Conservation (phyloP, 2,888 invertebrate genomes). For the Esperia sulphurella region DNA sequence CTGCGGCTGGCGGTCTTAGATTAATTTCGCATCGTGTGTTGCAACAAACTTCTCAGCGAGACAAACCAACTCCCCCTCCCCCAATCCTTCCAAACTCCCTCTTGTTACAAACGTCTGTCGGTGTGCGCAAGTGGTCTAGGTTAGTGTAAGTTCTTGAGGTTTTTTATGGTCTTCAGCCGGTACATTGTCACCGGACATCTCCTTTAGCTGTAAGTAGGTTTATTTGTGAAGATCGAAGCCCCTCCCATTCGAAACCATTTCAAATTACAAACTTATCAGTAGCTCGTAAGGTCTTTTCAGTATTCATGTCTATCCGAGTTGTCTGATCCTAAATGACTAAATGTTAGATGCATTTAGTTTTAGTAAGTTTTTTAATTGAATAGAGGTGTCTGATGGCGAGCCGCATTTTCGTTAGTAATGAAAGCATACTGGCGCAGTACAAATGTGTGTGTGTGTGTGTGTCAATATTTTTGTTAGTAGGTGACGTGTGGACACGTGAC, state of each 20-base stretch:
- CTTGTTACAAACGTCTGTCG: constrained; percentile 16
- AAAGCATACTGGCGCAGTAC: constrained; percentile 74
- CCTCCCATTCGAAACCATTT: constrained; percentile 13
- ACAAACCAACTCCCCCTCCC: constrained; percentile 29
- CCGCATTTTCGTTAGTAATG: constrained; percentile 36
- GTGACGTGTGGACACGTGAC: constrained; percentile 28
- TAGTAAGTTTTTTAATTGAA: constrained; percentile 38
- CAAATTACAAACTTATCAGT: constrained; percentile 41
- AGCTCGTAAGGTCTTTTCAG: constrained; percentile 43
- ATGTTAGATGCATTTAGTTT: constrained; percentile 56
- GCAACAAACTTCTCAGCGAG: constrained; percentile 73
- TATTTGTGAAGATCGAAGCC: constrained; percentile 38
- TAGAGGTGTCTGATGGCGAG: constrained; percentile 50
- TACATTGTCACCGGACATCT: constrained; percentile 42
- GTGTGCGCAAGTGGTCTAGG: constrained; percentile 43
- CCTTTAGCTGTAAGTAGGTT: constrained; percentile 61
- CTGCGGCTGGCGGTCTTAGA: constrained; percentile 41
- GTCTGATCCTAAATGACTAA: constrained; percentile 44
- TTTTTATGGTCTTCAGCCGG: constrained; percentile 34
- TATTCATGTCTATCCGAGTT: constrained; percentile 41
- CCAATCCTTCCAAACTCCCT: constrained; percentile 21
- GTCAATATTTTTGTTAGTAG: constrained; percentile 32
- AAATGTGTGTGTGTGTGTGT: constrained; percentile 65
- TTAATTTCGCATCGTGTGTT: constrained; percentile 67
- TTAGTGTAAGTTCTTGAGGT: constrained; percentile 43